A percentile compares a stretch with the other conserved stretches of the same genome.
These are phyloP conservation scores for Pituophis catenifer DNA, from an alignment of 2,113 vertebrate genomes.

Conservation along the genomic window DNA sequence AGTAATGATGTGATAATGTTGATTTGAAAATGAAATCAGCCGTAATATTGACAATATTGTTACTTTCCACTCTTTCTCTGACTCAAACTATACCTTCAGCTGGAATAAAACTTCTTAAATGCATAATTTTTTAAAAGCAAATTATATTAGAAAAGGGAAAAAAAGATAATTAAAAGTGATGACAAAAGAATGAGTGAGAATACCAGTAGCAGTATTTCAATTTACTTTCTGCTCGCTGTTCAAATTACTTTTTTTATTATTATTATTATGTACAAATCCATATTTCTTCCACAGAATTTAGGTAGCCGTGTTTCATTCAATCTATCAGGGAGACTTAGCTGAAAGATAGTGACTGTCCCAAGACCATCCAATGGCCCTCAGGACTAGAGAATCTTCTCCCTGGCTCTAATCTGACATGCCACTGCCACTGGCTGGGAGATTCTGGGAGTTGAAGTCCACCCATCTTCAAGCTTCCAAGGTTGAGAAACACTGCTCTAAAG, in stretches of 20 bases:
- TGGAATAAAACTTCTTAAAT: constrained; percentile 30
- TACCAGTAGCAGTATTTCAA: background rate
- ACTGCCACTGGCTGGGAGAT: background rate
- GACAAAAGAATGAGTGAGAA: background rate
- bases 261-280: background rate
- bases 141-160: background rate
- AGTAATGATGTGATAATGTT: constrained; percentile 32
- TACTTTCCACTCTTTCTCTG: constrained; percentile 16
- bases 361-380: background rate
- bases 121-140: constrained; percentile 10
- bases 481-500: background rate
- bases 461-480: too few relatives aligned
- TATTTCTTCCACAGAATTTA: background rate
- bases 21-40: constrained; percentile 41
- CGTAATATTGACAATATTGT: constrained; percentile 8
- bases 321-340: background rate
- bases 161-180: background rate
- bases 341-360: background rate
- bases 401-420: background rate
- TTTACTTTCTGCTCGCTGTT: background rate
- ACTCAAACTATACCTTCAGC: constrained; percentile 12
- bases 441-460: too few relatives aligned
- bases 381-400: background rate
- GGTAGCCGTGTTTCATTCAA: background rate
- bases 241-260: background rate